phyloP scores from a whole-genome alignment of 1,140 invertebrate genomes.

The Zeugodacus cucurbitae region DNA sequence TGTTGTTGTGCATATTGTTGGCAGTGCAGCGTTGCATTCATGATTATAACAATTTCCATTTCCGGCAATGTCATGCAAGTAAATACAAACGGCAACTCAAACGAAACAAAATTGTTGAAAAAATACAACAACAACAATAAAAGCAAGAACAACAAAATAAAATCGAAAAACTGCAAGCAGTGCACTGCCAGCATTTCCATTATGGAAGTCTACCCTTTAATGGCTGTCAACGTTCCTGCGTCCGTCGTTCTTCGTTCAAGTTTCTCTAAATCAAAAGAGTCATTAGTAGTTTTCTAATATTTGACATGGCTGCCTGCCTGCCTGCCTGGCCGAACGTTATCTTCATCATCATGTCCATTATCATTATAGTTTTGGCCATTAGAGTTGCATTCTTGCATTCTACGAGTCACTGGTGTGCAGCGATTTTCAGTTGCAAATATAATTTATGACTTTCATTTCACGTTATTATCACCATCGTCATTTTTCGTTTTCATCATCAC shows the following conservation, averaged over 20 bases:
- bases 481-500: neutral
- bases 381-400: conserved; percentile 25
- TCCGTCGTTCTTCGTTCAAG: neutral
- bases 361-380: conserved; percentile 18
- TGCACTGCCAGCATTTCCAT: conserved; percentile 2
- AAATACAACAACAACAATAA: neutral
- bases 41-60: conserved; percentile 25
- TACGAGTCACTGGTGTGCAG: neutral
- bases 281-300: conserved; percentile 1
- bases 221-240: neutral
- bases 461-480: neutral
- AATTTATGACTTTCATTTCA: neutral
- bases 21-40: neutral
- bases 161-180: neutral
- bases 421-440: neutral
- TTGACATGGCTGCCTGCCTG: neutral
- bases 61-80: conserved; percentile 7
- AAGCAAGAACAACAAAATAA: neutral
- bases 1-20: neutral
- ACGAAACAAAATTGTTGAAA: neutral
- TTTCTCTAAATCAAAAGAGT: neutral
- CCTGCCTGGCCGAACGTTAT: neutral
- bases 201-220: neutral
- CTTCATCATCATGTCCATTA: neutral
- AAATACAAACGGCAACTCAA: neutral